These are phyloP conservation scores for Spheniscus mendiculus DNA, from an alignment of 2,113 vertebrate species.

Conservation along the genomic window DNA sequence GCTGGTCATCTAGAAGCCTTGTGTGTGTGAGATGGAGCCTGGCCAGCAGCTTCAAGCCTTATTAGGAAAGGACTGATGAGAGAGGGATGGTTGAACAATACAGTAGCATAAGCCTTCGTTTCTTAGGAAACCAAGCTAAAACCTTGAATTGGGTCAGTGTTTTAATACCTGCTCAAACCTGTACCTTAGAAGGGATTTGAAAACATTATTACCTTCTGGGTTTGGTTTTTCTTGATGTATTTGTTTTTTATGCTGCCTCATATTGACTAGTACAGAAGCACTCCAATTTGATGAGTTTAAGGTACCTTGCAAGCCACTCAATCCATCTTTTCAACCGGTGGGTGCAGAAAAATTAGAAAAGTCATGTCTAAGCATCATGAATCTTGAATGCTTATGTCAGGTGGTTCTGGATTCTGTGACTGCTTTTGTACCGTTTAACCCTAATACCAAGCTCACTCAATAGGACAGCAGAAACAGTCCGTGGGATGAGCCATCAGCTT, in stretches of 20 bases:
- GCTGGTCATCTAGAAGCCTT: background rate
- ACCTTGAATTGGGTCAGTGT: background rate
- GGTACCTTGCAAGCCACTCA: background rate
- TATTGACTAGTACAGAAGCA: background rate
- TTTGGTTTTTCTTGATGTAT: background rate
- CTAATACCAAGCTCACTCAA: background rate
- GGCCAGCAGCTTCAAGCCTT: background rate
- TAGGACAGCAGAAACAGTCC: background rate
- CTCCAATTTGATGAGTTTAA: background rate
- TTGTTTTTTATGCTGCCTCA: background rate
- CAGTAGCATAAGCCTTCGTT: background rate
- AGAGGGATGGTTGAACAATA: background rate
- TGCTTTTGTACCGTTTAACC: background rate
- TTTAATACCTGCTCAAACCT: background rate
- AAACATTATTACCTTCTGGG: background rate
- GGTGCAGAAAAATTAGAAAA: background rate
- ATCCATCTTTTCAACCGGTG: background rate
- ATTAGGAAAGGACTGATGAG: background rate
- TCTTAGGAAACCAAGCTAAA: background rate
- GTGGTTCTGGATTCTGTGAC: background rate
- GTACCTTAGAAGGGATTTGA: background rate
- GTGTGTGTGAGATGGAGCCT: background rate
- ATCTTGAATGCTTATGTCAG: background rate
- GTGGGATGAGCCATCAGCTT: background rate
- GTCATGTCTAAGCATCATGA: background rate